Conservation (phyloP, 2,888 invertebrate species). For the Stenolophus ochropezus region DNA sequence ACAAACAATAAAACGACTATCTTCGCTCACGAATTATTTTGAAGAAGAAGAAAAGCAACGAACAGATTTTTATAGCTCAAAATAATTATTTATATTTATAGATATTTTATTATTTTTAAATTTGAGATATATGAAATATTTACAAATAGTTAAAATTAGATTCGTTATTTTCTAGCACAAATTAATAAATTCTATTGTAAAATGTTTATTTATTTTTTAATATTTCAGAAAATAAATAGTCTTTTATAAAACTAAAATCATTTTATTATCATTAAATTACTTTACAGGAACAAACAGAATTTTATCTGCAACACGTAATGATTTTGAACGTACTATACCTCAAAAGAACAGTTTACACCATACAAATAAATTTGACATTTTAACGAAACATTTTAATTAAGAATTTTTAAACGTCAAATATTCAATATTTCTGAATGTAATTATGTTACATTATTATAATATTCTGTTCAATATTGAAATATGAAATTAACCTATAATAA, state of each 20-base stretch:
- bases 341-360: neutral
- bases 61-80: conserved; percentile 48
- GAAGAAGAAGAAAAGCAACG: conserved; percentile 67
- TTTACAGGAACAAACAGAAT: too few relatives aligned
- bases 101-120: neutral
- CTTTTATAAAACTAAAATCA: neutral
- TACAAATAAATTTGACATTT: neutral
- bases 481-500: neutral
- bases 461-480: neutral
- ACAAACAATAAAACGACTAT: conserved; percentile 65
- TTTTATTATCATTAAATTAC: too few relatives aligned
- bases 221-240: neutral
- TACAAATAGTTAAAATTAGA: neutral
- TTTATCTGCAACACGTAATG: too few relatives aligned
- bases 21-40: conserved; percentile 67
- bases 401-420: neutral
- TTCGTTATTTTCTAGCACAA: neutral
- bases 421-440: neutral
- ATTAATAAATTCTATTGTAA: neutral
- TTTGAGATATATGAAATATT: neutral
- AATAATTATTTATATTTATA: conserved; percentile 7
- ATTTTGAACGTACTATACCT: neutral
- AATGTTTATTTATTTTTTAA: neutral
- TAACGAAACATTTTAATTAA: neutral
- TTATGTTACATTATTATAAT: neutral